phyloP scores from a whole-genome alignment of 2,113 vertebrate genomes.

The Antechinus flavipes region DNA sequence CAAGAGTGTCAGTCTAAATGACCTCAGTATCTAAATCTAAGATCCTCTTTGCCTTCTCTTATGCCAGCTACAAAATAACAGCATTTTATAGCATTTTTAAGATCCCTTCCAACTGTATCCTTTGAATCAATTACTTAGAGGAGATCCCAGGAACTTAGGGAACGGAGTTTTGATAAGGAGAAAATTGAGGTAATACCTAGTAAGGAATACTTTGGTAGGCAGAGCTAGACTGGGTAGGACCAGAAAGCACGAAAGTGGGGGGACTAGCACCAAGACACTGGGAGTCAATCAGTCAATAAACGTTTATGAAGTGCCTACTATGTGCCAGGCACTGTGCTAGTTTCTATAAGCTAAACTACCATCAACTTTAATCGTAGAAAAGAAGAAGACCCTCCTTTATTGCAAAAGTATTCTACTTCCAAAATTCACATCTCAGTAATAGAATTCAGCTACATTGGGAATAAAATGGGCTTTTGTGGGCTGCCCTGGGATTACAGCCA shows the following conservation, averaged over 20 bases:
- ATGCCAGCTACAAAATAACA: background rate
- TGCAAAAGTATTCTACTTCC: background rate
- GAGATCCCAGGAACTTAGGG: background rate
- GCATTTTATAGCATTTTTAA: background rate
- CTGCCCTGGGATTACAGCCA: background rate
- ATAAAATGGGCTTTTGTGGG: constrained; percentile 5
- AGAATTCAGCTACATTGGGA: background rate
- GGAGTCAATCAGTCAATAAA: background rate
- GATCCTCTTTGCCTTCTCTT: background rate
- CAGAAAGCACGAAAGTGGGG: background rate
- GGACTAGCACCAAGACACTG: background rate
- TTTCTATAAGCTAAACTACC: background rate
- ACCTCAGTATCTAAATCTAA: background rate
- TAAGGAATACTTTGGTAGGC: background rate
- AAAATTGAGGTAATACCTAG: background rate
- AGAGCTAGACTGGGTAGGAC: background rate
- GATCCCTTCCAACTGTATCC: background rate
- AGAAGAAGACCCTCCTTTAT: background rate
- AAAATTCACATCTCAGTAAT: background rate
- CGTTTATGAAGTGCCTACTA: background rate
- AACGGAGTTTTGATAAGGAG: background rate
- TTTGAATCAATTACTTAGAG: background rate
- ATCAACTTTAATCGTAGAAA: background rate
- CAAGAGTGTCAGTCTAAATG: background rate
- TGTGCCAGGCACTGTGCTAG: background rate